A percentile compares a stretch with the other conserved stretches of the same genome.
These are phyloP conservation scores for Chlamydotis undulata DNA, from an alignment of 2,113 vertebrate species.

Conservation along the genomic window DNA sequence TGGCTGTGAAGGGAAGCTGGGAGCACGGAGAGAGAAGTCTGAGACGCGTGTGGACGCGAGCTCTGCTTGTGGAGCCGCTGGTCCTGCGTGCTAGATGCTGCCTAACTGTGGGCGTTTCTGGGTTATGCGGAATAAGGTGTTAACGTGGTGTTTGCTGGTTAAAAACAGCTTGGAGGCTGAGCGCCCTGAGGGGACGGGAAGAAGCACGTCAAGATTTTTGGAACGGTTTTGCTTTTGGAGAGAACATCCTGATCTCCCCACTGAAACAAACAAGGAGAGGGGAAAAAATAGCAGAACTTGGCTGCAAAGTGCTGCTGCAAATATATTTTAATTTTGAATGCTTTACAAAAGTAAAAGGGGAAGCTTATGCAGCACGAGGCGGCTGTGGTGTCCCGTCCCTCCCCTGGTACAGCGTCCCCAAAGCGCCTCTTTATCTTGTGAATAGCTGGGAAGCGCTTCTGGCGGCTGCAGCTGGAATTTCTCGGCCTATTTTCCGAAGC, in stretches of 20 bases:
- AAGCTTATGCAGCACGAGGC: fast-evolving
- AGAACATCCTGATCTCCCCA: neutral
- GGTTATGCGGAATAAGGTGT: neutral
- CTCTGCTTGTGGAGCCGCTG: neutral
- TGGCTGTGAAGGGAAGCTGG: neutral
- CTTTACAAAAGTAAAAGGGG: neutral
- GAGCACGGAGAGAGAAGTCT: neutral
- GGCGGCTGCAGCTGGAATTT: neutral
- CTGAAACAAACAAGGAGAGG: neutral
- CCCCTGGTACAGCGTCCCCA: neutral
- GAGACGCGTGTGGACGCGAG: fast-evolving
- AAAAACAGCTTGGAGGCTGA: neutral
- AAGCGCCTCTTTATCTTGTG: fast-evolving
- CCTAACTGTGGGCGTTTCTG: neutral
- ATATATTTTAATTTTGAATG: neutral
- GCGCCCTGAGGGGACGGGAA: neutral
- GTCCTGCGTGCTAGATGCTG: neutral
- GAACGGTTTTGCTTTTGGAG: neutral
- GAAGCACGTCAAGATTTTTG: neutral
- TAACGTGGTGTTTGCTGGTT: neutral
- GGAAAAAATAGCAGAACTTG: neutral
- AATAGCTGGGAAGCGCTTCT: neutral
- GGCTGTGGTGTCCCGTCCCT: neutral
- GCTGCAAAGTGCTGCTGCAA: neutral
- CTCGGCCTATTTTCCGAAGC: neutral